Percentiles rank a stretch among this genome's conserved stretches.
Conservation (phyloP, 1,140 invertebrate genomes). For the Plutomurus gul region DNA sequence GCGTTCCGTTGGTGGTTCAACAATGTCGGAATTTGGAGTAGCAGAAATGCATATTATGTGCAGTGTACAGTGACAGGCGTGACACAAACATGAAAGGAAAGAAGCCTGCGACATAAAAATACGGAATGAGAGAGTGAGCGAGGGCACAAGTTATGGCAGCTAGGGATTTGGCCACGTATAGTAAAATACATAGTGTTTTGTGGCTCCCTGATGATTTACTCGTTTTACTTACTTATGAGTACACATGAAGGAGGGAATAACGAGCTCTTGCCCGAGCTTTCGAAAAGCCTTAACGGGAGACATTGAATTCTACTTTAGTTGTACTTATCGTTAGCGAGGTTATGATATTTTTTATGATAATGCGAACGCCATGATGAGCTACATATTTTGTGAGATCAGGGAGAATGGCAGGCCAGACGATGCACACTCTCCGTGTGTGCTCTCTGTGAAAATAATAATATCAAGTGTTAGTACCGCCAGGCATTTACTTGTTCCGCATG, state of each 20-base stretch:
- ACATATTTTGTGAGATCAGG: too few species aligned
- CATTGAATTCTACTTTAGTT: conserved; percentile 11
- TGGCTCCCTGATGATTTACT: conserved; percentile 16
- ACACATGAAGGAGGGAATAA: background rate
- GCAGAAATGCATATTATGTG: too few species aligned
- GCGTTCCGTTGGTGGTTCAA: too few species aligned
- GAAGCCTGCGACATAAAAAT: background rate
- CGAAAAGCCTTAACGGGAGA: background rate
- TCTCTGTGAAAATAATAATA: too few species aligned
- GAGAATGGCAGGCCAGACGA: too few species aligned
- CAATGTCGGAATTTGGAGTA: too few species aligned
- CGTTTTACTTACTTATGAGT: background rate
- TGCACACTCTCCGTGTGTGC: too few species aligned
- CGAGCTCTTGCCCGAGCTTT: background rate
- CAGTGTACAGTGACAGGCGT: background rate
- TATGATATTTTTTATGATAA: conserved; percentile 22
- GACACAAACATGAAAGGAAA: background rate
- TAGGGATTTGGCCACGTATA: background rate
- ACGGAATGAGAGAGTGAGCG: background rate
- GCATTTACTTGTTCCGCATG: too few species aligned
- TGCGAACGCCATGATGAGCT: background rate
- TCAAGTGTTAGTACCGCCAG: too few species aligned
- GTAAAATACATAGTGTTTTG: background rate
- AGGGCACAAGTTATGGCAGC: conserved; percentile 5
- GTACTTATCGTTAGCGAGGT: background rate